Base-by-base conservation (phyloP, 2,797 vertebrate genomes). In the Gastrophryne carolinensis region DNA sequence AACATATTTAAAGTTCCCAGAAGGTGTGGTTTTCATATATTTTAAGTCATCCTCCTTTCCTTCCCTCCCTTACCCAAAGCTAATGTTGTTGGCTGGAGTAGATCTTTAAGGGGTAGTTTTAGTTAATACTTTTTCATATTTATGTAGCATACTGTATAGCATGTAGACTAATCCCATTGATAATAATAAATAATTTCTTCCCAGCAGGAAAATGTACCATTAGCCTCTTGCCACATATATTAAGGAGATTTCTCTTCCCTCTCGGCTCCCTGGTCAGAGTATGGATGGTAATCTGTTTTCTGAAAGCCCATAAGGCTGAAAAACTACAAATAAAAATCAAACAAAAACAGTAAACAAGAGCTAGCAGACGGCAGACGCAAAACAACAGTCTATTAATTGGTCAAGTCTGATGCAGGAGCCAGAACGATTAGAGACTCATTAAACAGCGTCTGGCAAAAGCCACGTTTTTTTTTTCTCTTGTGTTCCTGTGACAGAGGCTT, bases 311-410 rank as follows among this genome's bases (percentile, higher is more conserved):
- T 62, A 60, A 17, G 56, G 47, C 3, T 15, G 12, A 35, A 64
- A 47, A 30, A 30, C 29, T 44, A 44, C 41, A 26, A 35, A 70
- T 17, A 19, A 52, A 66, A 30, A 44, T 44, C 39, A 17, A n/a
- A 3, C 39, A 44, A 44, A 44, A 44, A 44, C 13, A 32, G 19
- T 29, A 37, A 67, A 7, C 47, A 17, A n/a, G 32, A 37, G 32
- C 49, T 53, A 37, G 21, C 32, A 50, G 34, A 53, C 27, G n/a
- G 39, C 53, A 26, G 58, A 62, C 52, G 47, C 4, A 57, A 44
- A 56, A 47, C 65, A 49, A 53, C 50, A 77, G 57, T 49, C 57
- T 71, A 70, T 70, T 77, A 76, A 76, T 75, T 76, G 74, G 74
- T 56, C 74, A 63, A 70, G 66, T 54, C 37, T 29, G 47, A 62